phyloP scores from a whole-genome alignment of 1,140 invertebrate species.

The Oryctes rhinoceros region DNA sequence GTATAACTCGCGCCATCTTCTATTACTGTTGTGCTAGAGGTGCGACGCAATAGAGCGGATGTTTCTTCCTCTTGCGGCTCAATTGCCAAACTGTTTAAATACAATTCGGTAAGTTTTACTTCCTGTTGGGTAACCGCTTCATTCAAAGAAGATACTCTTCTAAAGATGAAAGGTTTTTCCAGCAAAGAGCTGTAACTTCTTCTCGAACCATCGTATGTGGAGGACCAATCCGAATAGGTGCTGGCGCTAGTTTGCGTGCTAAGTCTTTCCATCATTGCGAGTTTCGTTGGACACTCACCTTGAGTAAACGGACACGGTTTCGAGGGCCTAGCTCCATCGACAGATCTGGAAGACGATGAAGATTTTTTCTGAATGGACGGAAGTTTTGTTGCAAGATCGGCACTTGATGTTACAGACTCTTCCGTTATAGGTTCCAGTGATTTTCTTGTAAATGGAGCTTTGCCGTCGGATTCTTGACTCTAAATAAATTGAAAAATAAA shows the following conservation, averaged over 20 bases:
- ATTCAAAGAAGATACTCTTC: neutral
- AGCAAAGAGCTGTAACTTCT: constrained; percentile 22
- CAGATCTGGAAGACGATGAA: neutral
- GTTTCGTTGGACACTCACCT: neutral
- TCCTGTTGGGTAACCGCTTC: constrained; percentile 6
- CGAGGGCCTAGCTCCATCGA: neutral
- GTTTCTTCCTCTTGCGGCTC: neutral
- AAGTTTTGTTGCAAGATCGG: neutral
- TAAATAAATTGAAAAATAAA: neutral
- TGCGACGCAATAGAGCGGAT: neutral
- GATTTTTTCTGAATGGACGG: too few species aligned
- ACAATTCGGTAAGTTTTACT: neutral
- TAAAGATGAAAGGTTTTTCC: constrained; percentile 13
- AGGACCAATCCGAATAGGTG: neutral
- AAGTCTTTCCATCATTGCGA: neutral
- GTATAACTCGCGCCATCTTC: too few species aligned
- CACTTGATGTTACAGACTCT: neutral
- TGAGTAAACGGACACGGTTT: neutral
- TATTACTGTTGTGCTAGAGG: neutral
- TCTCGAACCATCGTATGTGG: neutral
- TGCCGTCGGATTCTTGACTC: neutral
- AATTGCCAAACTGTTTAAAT: neutral
- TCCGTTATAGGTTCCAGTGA: constrained; percentile 4
- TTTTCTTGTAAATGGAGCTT: constrained; percentile 1
- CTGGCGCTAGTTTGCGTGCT: neutral